Conservation (phyloP, 2,113 vertebrate genomes). For the Acanthisitta chloris region DNA sequence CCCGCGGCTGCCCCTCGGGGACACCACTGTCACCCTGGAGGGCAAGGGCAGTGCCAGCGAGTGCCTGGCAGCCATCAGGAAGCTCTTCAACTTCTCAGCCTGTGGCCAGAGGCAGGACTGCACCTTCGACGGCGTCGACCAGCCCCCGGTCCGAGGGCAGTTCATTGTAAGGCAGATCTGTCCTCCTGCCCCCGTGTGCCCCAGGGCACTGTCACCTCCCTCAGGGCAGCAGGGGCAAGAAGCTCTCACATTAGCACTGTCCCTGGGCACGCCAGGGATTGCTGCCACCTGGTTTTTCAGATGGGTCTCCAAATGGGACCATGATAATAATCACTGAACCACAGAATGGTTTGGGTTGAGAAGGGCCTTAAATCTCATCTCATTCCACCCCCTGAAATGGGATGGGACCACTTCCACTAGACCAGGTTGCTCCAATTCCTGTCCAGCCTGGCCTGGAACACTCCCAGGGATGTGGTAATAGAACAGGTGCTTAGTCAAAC, state of each 20-base stretch:
- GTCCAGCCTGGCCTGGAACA: background rate
- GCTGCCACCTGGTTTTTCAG: background rate
- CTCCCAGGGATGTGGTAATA: background rate
- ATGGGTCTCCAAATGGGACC: background rate
- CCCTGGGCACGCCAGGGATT: background rate
- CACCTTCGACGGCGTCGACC: conserved; percentile 69
- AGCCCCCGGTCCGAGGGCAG: conserved; percentile 63
- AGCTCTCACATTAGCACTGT: background rate
- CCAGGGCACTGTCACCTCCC: background rate
- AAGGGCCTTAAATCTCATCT: background rate
- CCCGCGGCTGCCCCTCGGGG: fast-evolving
- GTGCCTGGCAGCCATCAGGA: conserved; percentile 51
- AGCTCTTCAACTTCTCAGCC: conserved; percentile 65
- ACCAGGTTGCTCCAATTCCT: background rate
- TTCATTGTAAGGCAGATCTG: conserved; percentile 70
- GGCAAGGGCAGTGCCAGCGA: conserved; percentile 50
- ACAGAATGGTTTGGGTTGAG: background rate
- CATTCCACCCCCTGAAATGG: background rate
- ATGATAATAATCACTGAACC: fast-evolving
- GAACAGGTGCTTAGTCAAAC: background rate
- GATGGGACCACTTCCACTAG: background rate
- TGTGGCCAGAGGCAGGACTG: conserved; percentile 57
- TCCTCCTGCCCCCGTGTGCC: fast-evolving
- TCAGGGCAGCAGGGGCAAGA: fast-evolving
- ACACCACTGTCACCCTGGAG: conserved; percentile 34